A percentile compares a stretch with the other conserved stretches of the same genome.
Conservation (phyloP, 53 echinoderm and acorn worm species). For the Luidia sarsii region DNA sequence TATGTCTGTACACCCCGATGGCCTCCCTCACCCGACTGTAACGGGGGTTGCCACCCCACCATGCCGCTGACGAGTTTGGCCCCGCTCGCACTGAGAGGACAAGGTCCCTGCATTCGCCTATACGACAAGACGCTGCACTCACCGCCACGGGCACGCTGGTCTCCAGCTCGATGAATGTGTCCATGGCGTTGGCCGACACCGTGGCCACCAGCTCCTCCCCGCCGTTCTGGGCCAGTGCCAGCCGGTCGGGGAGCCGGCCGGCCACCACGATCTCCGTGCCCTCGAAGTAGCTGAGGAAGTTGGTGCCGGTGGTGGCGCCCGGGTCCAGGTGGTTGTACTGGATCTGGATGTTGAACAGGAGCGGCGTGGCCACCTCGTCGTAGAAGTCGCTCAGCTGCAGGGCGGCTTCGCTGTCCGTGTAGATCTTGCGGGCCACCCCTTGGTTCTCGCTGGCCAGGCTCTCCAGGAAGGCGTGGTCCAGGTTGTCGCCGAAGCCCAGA, state of each 20-base stretch:
- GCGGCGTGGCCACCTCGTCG: slow-evolving; percentile 89
- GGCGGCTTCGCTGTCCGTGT: slow-evolving; percentile 75
- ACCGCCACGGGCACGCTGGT: too few relatives aligned
- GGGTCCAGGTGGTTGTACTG: slow-evolving; percentile 69
- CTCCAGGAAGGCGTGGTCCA: slow-evolving; percentile 79
- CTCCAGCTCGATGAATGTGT: slow-evolving; percentile 23
- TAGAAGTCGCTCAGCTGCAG: slow-evolving; percentile 90
- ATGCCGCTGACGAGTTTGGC: too few relatives aligned
- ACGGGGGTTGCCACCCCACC: too few relatives aligned
- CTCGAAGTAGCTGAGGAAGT: slow-evolving; percentile 83
- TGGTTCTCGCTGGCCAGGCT: slow-evolving; percentile 73
- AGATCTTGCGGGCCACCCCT: slow-evolving; percentile 82
- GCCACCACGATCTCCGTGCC: slow-evolving; percentile 93
- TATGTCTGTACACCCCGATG: too few relatives aligned
- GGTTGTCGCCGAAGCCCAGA: slow-evolving; percentile 81
- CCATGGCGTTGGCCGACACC: slow-evolving; percentile 32
- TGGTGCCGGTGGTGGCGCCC: slow-evolving; percentile 64
- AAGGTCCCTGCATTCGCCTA: too few relatives aligned
- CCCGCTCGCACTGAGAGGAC: too few relatives aligned
- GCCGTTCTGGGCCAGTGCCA: background rate
- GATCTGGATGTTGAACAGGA: slow-evolving; percentile 81
- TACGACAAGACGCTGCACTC: too few relatives aligned
- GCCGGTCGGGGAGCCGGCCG: slow-evolving; percentile 65
- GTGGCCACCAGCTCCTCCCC: slow-evolving; percentile 19
- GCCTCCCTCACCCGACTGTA: too few relatives aligned